Percentiles rank a stretch among this genome's conserved stretches.
Evolutionary conservation across 2,888 invertebrate species (phyloP).

Genomic region (Athalia cordata): DNA sequence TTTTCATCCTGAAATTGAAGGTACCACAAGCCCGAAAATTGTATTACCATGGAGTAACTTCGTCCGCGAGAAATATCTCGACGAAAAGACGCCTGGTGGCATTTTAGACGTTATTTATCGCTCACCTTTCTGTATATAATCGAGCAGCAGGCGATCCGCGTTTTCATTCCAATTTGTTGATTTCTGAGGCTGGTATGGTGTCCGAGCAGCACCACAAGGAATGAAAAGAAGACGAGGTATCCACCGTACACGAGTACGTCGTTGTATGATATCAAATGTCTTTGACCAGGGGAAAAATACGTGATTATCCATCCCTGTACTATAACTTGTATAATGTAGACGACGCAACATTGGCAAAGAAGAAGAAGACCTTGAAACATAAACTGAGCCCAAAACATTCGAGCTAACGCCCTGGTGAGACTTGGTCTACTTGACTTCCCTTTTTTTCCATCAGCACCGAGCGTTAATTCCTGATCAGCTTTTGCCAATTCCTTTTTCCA

Average conservation of each 20-base stretch:
- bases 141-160: conserved; percentile 81
- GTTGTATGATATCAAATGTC: conserved; percentile 60
- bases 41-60: not conserved
- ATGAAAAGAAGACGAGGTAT: conserved; percentile 69
- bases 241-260: conserved; percentile 69
- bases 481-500: conserved; percentile 71
- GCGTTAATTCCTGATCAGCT: conserved; percentile 49
- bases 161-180: conserved; percentile 77
- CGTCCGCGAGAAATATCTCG: not conserved
- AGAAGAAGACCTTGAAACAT: conserved; percentile 50
- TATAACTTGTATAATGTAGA: conserved; percentile 45
- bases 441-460: conserved; percentile 49
- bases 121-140: conserved; percentile 82
- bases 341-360: conserved; percentile 48
- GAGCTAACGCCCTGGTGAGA: conserved; percentile 71
- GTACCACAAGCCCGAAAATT: not conserved
- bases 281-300: conserved; percentile 23
- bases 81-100: not conserved
- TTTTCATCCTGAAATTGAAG: no score
- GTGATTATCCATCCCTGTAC: conserved; percentile 22
- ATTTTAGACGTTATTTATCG: not conserved
- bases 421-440: conserved; percentile 69
- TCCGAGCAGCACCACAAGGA: conserved; percentile 67
- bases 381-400: conserved; percentile 70
- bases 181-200: conserved; percentile 73